phyloP scores from a whole-genome alignment of 1,140 invertebrate species.

The Triops longicaudatus region DNA sequence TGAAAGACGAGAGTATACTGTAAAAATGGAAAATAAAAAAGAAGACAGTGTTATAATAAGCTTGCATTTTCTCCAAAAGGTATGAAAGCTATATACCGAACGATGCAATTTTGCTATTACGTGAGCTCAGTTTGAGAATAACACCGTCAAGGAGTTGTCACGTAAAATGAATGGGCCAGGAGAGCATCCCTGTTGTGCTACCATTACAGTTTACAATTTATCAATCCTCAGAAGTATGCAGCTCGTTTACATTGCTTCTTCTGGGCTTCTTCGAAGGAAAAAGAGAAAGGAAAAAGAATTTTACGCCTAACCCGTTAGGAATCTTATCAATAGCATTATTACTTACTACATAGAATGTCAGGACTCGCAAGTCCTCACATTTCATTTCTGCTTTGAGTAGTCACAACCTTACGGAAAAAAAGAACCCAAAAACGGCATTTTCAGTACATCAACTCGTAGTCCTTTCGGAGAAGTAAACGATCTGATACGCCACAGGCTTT shows the following conservation, averaged over 20 bases:
- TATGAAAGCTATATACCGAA: neutral
- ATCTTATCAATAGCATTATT: slow-evolving; percentile 12
- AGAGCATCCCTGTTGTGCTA: neutral
- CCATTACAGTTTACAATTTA: slow-evolving; percentile 3
- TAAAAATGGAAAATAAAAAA: too few relatives aligned
- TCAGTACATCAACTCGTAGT: neutral
- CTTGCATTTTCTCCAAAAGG: neutral
- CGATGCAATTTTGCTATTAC: neutral
- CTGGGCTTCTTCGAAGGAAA: neutral
- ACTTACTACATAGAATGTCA: neutral
- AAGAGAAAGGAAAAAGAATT: too few relatives aligned
- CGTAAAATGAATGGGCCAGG: slow-evolving; percentile 8
- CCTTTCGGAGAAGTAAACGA: neutral
- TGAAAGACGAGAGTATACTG: too few relatives aligned
- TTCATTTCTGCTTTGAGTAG: neutral
- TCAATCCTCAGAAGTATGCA: neutral
- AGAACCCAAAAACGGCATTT: neutral
- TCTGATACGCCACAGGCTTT: neutral
- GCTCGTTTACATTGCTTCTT: neutral
- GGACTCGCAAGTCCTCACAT: neutral
- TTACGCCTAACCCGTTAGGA: neutral
- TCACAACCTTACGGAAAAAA: neutral
- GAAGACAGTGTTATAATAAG: too few relatives aligned
- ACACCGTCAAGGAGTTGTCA: neutral
- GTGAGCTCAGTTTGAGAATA: neutral